Evolutionary conservation across 2,888 invertebrate species (phyloP).

Genomic region (Bruchidius siliquastri): DNA sequence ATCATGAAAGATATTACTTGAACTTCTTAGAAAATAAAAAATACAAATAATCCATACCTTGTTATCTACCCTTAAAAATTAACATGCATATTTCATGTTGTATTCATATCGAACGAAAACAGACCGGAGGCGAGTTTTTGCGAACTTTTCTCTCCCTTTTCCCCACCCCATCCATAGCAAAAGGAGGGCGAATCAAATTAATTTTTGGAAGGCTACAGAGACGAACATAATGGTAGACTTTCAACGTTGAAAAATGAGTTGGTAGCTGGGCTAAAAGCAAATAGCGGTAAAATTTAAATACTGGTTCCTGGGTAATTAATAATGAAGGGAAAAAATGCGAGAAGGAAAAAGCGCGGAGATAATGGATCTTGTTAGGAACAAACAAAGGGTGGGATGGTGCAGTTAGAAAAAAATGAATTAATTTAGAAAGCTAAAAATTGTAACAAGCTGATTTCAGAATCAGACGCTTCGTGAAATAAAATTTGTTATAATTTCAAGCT

Average conservation of each 20-base stretch:
- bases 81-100: neutral
- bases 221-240: neutral
- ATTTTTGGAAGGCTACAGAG: neutral
- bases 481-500: no score
- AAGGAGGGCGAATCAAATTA: neutral
- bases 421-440: neutral
- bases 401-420: neutral
- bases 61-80: neutral
- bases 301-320: neutral
- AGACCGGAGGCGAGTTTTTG: neutral
- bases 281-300: neutral
- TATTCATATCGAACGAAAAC: neutral
- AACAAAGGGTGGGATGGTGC: neutral
- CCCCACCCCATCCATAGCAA: neutral
- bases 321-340: neutral
- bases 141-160: neutral
- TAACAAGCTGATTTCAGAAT: neutral
- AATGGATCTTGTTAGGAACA: neutral
- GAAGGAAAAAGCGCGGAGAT: neutral
- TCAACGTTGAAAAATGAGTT: neutral
- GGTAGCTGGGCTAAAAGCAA: neutral
- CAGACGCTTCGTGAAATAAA: neutral
- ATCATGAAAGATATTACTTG: no score
- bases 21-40: neutral
- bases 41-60: neutral